Evolutionary conservation across 2,888 invertebrate species (phyloP).

Genomic region (Latrodectus hesperus): DNA sequence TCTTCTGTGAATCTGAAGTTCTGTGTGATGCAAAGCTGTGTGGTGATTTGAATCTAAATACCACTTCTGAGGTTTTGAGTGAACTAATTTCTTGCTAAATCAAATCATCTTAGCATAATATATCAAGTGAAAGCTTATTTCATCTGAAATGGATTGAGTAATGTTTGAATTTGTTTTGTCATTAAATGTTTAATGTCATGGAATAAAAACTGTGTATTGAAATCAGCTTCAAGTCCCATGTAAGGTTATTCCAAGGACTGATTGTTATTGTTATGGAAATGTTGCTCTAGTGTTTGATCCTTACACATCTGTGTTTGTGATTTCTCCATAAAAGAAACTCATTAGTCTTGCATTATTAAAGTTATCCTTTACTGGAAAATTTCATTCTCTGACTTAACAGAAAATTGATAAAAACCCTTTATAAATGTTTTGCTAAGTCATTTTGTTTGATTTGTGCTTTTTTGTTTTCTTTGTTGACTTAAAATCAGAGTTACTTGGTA

Average conservation of each 20-base stretch:
- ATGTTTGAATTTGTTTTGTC: background rate
- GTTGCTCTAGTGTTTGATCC: background rate
- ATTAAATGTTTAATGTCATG: background rate
- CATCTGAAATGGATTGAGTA: constrained; percentile 1
- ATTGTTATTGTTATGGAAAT: background rate
- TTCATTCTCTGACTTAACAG: constrained; percentile 2
- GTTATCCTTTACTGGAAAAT: background rate
- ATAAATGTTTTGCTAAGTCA: constrained; percentile 3
- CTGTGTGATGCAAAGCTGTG: constrained; percentile 48
- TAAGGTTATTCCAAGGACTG: constrained; percentile 5
- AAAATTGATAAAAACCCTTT: background rate
- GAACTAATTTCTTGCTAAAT: constrained; percentile 41
- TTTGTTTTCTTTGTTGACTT: background rate
- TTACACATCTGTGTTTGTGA: background rate
- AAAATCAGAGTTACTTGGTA: background rate
- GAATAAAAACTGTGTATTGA: background rate
- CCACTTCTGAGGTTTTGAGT: constrained; percentile 29
- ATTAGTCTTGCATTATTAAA: constrained; percentile 1
- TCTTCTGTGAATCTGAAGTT: constrained; percentile 32
- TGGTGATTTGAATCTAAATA: constrained; percentile 52
- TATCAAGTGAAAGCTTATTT: background rate
- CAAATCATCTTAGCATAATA: constrained; percentile 1
- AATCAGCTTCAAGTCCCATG: background rate
- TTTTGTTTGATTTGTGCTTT: background rate
- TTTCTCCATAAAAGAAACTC: background rate